Percentiles rank a stretch among this genome's conserved stretches.
These are phyloP conservation scores for Diarsia dahlii DNA, from an alignment of 2,888 invertebrate genomes.

Conservation along the genomic window DNA sequence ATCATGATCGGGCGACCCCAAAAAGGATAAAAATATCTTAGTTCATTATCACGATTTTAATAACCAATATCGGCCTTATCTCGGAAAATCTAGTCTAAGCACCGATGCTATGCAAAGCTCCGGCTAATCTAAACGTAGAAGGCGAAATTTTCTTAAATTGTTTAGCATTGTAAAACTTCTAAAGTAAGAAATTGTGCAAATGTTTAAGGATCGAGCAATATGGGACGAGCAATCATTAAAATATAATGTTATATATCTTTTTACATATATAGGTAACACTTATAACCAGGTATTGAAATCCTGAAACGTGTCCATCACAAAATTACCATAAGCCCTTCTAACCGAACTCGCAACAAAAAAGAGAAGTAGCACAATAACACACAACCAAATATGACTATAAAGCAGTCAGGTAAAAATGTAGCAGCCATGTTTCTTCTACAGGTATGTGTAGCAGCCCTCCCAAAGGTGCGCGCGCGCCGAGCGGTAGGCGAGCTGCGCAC, in stretches of 20 bases:
- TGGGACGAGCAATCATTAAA: background rate
- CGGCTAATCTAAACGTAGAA: background rate
- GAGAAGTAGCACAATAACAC: conserved; percentile 32
- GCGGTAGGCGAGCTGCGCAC: conserved; percentile 80
- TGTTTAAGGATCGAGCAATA: background rate
- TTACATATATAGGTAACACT: no score
- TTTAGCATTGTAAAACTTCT: background rate
- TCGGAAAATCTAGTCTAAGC: background rate
- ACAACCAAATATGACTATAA: conserved; percentile 49
- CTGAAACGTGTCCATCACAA: conserved; percentile 8
- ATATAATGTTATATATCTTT: background rate
- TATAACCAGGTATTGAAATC: background rate
- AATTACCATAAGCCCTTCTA: conserved; percentile 6
- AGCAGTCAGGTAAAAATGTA: conserved; percentile 52
- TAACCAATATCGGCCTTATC: background rate
- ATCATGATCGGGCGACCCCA: conserved; percentile 67
- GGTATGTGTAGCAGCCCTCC: conserved; percentile 63
- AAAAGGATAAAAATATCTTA: conserved; percentile 29
- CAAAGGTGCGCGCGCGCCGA: conserved; percentile 64
- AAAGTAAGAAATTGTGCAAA: background rate
- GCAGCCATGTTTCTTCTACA: conserved; percentile 50
- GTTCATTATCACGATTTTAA: conserved; percentile 6
- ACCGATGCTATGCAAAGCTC: no score
- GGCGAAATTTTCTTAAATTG: background rate
- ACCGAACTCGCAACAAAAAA: conserved; percentile 20